These are phyloP conservation scores for Gulo gulo DNA, from an alignment of 2,113 vertebrate species.

Conservation along the genomic window DNA sequence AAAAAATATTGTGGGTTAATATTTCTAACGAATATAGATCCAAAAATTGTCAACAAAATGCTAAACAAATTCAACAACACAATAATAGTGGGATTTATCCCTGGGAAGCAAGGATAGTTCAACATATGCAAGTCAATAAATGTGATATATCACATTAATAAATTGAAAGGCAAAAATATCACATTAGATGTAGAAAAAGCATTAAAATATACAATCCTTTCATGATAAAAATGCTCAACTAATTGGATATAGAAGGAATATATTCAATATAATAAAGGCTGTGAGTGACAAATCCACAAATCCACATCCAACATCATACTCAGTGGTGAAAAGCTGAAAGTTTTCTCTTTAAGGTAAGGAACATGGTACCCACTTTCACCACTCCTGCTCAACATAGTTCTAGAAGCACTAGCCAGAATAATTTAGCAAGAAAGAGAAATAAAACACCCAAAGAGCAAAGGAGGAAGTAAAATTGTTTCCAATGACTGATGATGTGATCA, in stretches of 20 bases:
- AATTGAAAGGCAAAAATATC: neutral
- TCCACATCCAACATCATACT: too few relatives aligned
- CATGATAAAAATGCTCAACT: neutral
- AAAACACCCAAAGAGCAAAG: neutral
- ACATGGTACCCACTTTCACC: neutral
- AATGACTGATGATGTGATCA: neutral
- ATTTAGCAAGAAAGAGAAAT: neutral
- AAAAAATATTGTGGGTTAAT: neutral
- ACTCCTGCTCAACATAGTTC: neutral
- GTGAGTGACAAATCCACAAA: neutral
- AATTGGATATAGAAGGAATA: neutral
- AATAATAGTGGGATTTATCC: neutral
- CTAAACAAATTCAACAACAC: neutral
- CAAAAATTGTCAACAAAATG: neutral
- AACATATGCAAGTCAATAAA: neutral
- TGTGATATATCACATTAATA: neutral
- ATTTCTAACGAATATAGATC: neutral
- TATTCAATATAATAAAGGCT: neutral
- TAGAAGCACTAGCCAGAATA: neutral
- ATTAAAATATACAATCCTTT: neutral
- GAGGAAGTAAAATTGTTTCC: neutral
- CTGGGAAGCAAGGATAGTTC: neutral
- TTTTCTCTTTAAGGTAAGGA: neutral
- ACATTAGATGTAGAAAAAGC: neutral
- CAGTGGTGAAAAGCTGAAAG: neutral